phyloP scores from a whole-genome alignment of 2,888 invertebrate genomes.

The Galerucella calmariensis region DNA sequence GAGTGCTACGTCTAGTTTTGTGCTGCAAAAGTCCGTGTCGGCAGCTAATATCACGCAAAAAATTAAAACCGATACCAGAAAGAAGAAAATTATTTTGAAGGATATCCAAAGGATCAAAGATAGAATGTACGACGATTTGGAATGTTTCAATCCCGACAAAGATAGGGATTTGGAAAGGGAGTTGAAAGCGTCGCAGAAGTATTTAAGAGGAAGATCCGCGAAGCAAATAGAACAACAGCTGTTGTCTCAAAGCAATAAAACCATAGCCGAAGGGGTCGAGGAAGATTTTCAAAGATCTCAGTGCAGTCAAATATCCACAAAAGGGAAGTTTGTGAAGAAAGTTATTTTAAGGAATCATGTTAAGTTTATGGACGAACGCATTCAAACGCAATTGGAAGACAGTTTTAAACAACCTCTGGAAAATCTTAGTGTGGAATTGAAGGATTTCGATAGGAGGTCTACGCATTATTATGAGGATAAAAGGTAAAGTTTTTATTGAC shows the following conservation, averaged over 20 bases:
- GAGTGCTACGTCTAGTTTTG: conserved; percentile 72
- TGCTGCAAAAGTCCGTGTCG: conserved; percentile 72
- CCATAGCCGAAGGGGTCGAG: conserved; percentile 66
- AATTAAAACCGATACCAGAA: conserved; percentile 69
- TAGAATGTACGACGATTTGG: conserved; percentile 53
- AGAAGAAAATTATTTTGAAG: conserved; percentile 65
- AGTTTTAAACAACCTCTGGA: conserved; percentile 71
- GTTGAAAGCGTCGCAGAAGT: conserved; percentile 65
- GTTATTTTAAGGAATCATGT: conserved; percentile 53
- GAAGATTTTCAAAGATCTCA: conserved; percentile 59
- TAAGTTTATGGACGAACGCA: conserved; percentile 64
- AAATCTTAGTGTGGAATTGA: conserved; percentile 72
- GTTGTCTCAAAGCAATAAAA: conserved; percentile 69
- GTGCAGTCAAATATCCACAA: conserved; percentile 48
- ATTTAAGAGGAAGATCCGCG: conserved; percentile 65
- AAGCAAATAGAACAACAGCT: conserved; percentile 72
- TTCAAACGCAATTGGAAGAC: conserved; percentile 67
- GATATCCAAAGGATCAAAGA: conserved; percentile 62
- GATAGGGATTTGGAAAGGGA: conserved; percentile 63
- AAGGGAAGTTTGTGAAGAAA: conserved; percentile 17
- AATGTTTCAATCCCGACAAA: conserved; percentile 61
- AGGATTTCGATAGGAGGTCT: conserved; percentile 72
- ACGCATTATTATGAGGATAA: conserved; percentile 71
- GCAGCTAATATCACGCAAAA: conserved; percentile 74
- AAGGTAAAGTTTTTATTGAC: conserved; percentile 68